Conservation (phyloP, 2,888 invertebrate genomes). For the Catocala fraxini region DNA sequence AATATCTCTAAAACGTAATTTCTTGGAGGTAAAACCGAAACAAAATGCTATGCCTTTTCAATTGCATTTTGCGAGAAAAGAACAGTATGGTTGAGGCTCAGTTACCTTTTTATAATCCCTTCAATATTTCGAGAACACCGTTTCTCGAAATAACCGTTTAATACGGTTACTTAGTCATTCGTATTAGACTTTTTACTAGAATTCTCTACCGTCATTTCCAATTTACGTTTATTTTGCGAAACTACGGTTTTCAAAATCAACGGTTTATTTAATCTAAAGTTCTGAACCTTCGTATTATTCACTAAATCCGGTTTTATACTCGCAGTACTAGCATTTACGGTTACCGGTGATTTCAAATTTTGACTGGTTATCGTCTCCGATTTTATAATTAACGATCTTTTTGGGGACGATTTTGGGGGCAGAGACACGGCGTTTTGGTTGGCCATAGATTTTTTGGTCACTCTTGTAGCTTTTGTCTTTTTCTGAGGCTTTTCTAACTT, state of each 20-base stretch:
- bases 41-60: too few species aligned
- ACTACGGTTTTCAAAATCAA: slow-evolving; percentile 24
- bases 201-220: slow-evolving; percentile 19
- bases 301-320: not conserved
- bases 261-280: slow-evolving; percentile 34
- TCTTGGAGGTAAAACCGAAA: too few species aligned
- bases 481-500: not conserved
- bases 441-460: not conserved
- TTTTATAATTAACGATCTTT: slow-evolving; percentile 2
- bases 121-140: slow-evolving; percentile 7
- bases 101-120: not conserved
- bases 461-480: not conserved
- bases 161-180: slow-evolving; percentile 12
- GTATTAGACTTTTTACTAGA: slow-evolving; percentile 7
- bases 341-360: not conserved
- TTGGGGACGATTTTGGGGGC: not conserved
- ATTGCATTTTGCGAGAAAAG: too few species aligned
- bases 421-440: not conserved
- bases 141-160: slow-evolving; percentile 7
- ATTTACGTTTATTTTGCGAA: slow-evolving; percentile 32
- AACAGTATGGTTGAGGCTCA: not conserved
- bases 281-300: slow-evolving; percentile 17
- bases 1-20: too few species aligned
- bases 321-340: not conserved
- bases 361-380: slow-evolving; percentile 4